phyloP scores from a whole-genome alignment of 2,888 invertebrate genomes.

The Uloborus plumipes region DNA sequence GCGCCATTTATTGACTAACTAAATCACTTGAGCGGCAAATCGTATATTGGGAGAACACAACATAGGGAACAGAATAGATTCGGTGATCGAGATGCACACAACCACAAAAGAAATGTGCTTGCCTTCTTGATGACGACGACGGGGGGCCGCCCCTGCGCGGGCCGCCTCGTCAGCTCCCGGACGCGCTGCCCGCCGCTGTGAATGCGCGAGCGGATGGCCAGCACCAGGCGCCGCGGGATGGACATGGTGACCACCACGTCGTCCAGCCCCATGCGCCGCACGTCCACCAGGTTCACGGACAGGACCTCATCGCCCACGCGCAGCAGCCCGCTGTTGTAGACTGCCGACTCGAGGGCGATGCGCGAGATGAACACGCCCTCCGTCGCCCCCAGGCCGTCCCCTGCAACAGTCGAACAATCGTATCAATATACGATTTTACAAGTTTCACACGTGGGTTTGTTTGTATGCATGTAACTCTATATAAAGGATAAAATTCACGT shows the following conservation, averaged over 20 bases:
- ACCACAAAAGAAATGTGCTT: no score
- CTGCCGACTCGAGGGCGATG: constrained; percentile 95
- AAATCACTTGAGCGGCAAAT: no score
- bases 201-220: constrained; percentile 85
- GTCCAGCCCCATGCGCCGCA: constrained; percentile 96
- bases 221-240: constrained; percentile 93
- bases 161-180: constrained; percentile 67
- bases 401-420: constrained; percentile 22
- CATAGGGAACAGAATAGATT: no score
- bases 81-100: no score
- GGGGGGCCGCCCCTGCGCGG: constrained; percentile 76
- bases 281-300: constrained; percentile 97
- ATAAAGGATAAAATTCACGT: no score
- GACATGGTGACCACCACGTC: constrained; percentile 99
- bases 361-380: constrained; percentile 98
- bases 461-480: no score
- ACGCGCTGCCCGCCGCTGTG: constrained; percentile 63
- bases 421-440: no score
- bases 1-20: no score
- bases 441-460: no score
- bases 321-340: constrained; percentile 96
- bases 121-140: constrained; percentile 86
- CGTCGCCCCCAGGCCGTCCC: constrained; percentile 90
- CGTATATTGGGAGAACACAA: no score
- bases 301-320: constrained; percentile 97